Evolutionary conservation across 2,797 vertebrate genomes (phyloP).

Genomic region (Coracias cyanogaster): DNA sequence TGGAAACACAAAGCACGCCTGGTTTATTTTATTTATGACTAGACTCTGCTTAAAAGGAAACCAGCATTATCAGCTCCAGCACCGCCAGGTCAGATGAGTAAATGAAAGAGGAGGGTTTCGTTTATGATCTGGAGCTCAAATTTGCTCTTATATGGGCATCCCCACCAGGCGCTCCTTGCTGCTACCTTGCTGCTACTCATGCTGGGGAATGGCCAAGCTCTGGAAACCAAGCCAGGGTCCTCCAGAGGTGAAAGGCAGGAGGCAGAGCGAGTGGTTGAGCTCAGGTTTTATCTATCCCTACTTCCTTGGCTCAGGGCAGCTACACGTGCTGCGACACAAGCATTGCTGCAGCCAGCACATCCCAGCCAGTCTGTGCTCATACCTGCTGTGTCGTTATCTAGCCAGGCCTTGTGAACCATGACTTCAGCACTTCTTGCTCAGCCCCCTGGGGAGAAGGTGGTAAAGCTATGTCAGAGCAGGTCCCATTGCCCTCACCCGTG

Average conservation of each 20-base stretch:
- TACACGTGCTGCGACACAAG: not conserved
- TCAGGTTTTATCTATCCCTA: not conserved
- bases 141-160: slow-evolving; percentile 65
- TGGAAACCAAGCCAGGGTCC: not conserved
- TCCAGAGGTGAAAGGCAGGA: not conserved
- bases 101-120: slow-evolving; percentile 31
- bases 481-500: not conserved
- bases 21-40: slow-evolving; percentile 69
- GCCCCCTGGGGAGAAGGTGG: fast-evolving
- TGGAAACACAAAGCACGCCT: slow-evolving; percentile 43
- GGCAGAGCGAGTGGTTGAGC: not conserved
- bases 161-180: not conserved
- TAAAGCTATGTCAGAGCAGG: not conserved
- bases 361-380: fast-evolving
- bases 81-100: not conserved
- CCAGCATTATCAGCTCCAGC: slow-evolving; percentile 38
- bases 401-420: not conserved
- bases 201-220: not conserved
- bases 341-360: not conserved
- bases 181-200: not conserved
- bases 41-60: slow-evolving; percentile 54
- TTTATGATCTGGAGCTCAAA: not conserved
- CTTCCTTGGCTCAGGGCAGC: not conserved
- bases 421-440: not conserved
- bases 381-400: not conserved